Evolutionary conservation across 1,140 invertebrate species (phyloP), one percentile per base, ranked within the genome.

Genomic region (Drosophila murphyi): DNA sequence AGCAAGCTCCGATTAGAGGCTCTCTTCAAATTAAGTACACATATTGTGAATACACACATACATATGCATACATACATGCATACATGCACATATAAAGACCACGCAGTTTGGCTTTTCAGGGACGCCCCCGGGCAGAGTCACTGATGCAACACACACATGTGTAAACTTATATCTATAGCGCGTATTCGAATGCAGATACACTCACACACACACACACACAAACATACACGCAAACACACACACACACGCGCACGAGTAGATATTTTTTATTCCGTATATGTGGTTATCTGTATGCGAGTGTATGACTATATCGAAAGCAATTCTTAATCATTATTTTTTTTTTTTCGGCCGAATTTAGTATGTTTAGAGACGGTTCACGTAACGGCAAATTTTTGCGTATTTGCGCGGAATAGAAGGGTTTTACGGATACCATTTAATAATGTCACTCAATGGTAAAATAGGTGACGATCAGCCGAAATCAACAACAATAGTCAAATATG

Each of bases 401-500:
- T 35, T 45, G 31, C 29, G 20, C 12, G 10, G 6, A 55, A 29
- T 29, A 5, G 8, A 10, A 41, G 39, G 10, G 39, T n/a, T 41
- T 41, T 39, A 7, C 28, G 8, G 41, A 28, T 8, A 10, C 10
- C 10, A 28, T n/a, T 34, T 3, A 10, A 69, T 37, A 31, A 88
- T 88, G 83, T 88, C 83, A 12, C 50, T 78, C 3, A 69, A 65
- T n/a, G 39, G 39, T 2, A 73, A 65, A 60, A 34, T 67, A 5
- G 34, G 20, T 43, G 39, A 39, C 48, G 12, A 55, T 48, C 43
- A 63, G n/a, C 51, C 62, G 2, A 89, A 89, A 37, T 82, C 90
- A 4, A 91, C 87, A 8, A 92, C 91, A 8, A 86, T 92, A 35
- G 48, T 92, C 37, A 92, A 92, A 55, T 92, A 92, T 64, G 87